These are phyloP conservation scores for Ceuthmochares aereus DNA, from an alignment of 2,113 vertebrate genomes.

Conservation along the genomic window DNA sequence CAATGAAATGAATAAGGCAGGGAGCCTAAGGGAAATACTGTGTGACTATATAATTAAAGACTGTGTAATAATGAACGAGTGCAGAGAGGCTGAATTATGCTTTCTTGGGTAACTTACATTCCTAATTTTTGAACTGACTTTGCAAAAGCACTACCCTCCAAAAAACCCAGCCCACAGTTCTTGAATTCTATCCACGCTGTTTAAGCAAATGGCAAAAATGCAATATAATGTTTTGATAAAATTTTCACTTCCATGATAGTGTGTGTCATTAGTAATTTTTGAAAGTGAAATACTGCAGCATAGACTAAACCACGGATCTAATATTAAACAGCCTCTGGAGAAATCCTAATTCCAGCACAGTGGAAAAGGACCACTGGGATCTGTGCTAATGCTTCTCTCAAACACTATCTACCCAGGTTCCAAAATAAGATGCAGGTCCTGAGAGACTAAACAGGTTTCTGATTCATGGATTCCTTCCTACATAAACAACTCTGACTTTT, in stretches of 20 bases:
- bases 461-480: not conserved
- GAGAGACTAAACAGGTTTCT: not conserved
- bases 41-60: constrained; percentile 20
- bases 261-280: not conserved
- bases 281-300: not conserved
- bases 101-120: not conserved
- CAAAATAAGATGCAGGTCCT: not conserved
- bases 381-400: not conserved
- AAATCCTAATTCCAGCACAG: not conserved
- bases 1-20: not conserved
- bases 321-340: not conserved
- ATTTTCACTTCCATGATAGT: not conserved
- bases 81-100: not conserved
- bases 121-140: not conserved
- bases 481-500: not conserved
- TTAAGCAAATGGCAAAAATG: not conserved
- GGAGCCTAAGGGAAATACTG: not conserved
- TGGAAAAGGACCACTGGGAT: not conserved
- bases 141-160: not conserved
- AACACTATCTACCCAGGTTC: not conserved
- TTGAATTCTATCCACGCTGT: not conserved
- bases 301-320: not conserved
- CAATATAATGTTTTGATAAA: not conserved
- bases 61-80: not conserved
- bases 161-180: rapidly evolving